Evolutionary conservation across 2,797 vertebrate species (phyloP), one percentile per base, ranked within the genome.

Genomic region (Erithacus rubecula): DNA sequence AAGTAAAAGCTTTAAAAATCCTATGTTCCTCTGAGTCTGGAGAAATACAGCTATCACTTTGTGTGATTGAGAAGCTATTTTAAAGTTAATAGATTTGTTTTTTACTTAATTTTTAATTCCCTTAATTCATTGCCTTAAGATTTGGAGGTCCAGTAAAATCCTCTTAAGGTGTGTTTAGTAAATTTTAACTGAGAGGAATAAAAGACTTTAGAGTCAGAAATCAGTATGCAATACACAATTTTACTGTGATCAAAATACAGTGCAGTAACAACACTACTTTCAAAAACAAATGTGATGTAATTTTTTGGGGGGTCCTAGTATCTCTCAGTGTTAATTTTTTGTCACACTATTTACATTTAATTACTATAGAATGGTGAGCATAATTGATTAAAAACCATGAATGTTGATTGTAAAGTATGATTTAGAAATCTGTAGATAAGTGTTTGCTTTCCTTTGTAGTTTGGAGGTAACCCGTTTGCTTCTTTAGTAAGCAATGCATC

Each of bases 391-490:
- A 55, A 14, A 79, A 15, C 39, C 18, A 23, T 55, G 36, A 67
- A 26, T 0, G 1, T 53, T 67, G 81, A 29, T 74, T 49, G 58
- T 80, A 12, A 7, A 68, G 30, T 69, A 26, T 53, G 9, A n/a
- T 82, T 69, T 84, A 32, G 51, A 71, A 86, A 46, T 26, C 36
- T 79, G 10, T 44, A 30, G 24, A 18, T 87, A 29, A 2, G 1
- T 67, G 15, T 94, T 95, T 93, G 12, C 60, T 96, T 94, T 79
- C 75, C 17, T 88, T 90, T 97, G 34, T 95, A 98, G 98, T 98
- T 98, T 95, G 98, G 98, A 95, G 98, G 98, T 81, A 98, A 98
- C 70, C 98, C 98, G 5, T 98, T 98, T 97, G 98, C 98, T 93
- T 98, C 98, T 11, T 97, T 98, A 88, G 98, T 98, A 94, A 98